Conservation (phyloP, 2,113 vertebrate genomes). For the Passer montanus region DNA sequence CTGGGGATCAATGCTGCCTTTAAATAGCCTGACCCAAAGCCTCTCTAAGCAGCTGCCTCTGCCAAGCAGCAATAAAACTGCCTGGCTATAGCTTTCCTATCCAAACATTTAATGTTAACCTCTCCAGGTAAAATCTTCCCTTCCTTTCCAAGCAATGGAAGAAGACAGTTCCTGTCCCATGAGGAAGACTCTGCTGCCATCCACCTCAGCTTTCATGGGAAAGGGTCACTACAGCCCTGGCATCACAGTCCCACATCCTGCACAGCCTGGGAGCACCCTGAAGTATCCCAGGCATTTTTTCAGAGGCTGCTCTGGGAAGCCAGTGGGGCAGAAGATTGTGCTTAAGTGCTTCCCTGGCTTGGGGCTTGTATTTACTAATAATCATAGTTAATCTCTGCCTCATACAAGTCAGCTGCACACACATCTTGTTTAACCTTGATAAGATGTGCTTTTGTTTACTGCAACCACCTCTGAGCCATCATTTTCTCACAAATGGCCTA, state of each 20-base stretch:
- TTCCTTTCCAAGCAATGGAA: not conserved
- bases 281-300: not conserved
- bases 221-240: not conserved
- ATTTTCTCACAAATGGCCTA: not conserved
- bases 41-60: constrained; percentile 25
- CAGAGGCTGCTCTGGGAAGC: not conserved
- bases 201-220: not conserved
- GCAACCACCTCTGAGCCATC: not conserved
- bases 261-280: rapidly evolving
- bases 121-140: not conserved
- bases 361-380: constrained; percentile 4
- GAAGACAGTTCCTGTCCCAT: not conserved
- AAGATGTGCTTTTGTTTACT: not conserved
- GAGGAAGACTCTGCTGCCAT: rapidly evolving
- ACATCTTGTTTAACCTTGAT: not conserved
- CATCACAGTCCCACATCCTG: not conserved
- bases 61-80: not conserved
- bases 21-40: constrained; percentile 23
- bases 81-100: not conserved
- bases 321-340: not conserved
- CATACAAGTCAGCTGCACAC: not conserved
- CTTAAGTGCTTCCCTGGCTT: not conserved
- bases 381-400: not conserved
- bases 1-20: not conserved
- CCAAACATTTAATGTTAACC: not conserved